Base-by-base conservation (phyloP, 2,888 invertebrate species). In the Pharmacophagus antenor region DNA sequence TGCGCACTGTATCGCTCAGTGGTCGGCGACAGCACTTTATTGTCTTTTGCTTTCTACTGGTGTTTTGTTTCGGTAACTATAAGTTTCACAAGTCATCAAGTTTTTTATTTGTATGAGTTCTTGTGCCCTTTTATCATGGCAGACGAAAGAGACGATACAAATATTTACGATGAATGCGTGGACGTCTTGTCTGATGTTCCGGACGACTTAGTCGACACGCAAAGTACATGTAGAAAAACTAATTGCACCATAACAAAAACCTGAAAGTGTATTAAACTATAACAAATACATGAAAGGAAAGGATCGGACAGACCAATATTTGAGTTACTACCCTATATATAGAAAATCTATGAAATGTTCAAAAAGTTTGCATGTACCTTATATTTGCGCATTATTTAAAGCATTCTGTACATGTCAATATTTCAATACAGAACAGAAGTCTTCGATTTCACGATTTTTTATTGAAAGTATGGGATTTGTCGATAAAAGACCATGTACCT, bases 141-240 rank as follows among this genome's bases (percentile, higher is more conserved):
- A 41, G 17, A 41, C 17, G 41, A 41, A 41, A 41, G 15, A n/a
- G 41, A 41, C 41, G 0, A 41, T n/a, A 52, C 17, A 51, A 47
- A 12, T 59, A 53, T 41, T 41, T 41, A 41, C 5, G 41, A 41
- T 2, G 41, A 41, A 41, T 41, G 41, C 41, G 15, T 2, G 41
- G 17, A 41, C 0, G 41, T 41, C 41, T 41, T 41, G 17, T 41
- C 17, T 41, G 41, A 41, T 2, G 15, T n/a, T 15, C 41, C 41
- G 41, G 41, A 41, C 0, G 41, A 41, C 5, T 41, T 41, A 15
- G n/a, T 5, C 41, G 41, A 41, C 41, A 41, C n/a, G 2, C 41
- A n/a, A 41, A 41, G 41, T 2, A 41, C 15, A 41, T 17, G 41
- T 41, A 41, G 41, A 41, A 41, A 41, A 41, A 15, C 41, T n/a